Percentiles rank a stretch among this genome's conserved stretches.
Conservation (phyloP, 2,113 vertebrate genomes). For the Chrysochloris asiatica region DNA sequence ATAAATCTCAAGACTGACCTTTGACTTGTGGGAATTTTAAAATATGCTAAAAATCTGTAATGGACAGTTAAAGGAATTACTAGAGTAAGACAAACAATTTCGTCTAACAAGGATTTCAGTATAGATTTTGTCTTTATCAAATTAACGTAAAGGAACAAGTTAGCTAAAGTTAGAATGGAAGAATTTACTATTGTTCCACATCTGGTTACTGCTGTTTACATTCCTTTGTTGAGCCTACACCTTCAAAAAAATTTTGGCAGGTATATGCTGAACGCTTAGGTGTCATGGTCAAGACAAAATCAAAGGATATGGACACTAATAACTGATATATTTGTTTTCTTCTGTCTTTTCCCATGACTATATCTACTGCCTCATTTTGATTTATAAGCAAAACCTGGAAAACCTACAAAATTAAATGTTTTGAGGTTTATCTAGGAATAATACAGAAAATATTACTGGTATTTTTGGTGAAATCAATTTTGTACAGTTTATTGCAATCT, state of each 20-base stretch:
- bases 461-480: slow-evolving; percentile 86
- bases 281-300: slow-evolving; percentile 21
- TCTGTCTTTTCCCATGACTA: slow-evolving; percentile 42
- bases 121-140: slow-evolving; percentile 39
- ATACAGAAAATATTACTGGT: slow-evolving; percentile 82
- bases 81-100: slow-evolving; percentile 43
- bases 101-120: background rate
- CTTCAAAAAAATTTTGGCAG: slow-evolving; percentile 56
- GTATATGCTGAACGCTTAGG: slow-evolving; percentile 56
- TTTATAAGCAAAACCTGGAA: slow-evolving; percentile 73
- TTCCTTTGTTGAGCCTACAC: slow-evolving; percentile 78
- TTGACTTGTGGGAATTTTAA: slow-evolving; percentile 63
- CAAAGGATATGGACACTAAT: slow-evolving; percentile 26
- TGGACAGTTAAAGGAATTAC: slow-evolving; percentile 61
- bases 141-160: slow-evolving; percentile 54
- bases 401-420: slow-evolving; percentile 71
- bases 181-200: slow-evolving; percentile 46
- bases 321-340: background rate
- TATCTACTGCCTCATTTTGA: slow-evolving; percentile 63
- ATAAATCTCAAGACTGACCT: slow-evolving; percentile 44
- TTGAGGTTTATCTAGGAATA: slow-evolving; percentile 78
- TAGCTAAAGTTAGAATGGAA: background rate
- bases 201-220: slow-evolving; percentile 74
- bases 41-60: slow-evolving; percentile 27
- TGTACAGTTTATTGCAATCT: slow-evolving; percentile 86